phyloP scores from a whole-genome alignment of 1,140 invertebrate genomes.

The Brachionus manjavacas region DNA sequence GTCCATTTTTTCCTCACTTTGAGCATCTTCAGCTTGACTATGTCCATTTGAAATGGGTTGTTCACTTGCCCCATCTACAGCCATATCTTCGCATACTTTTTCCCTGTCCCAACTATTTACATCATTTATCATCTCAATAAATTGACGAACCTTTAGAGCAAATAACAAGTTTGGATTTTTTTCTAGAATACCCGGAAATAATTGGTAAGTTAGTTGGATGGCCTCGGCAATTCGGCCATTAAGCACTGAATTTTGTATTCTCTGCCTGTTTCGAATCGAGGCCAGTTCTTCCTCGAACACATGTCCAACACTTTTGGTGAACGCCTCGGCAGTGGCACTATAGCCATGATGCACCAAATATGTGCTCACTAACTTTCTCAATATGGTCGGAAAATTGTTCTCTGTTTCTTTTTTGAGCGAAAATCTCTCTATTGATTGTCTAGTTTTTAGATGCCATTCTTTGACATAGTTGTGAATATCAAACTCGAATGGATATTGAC shows the following conservation, averaged over 20 bases:
- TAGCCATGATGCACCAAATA: constrained; percentile 97
- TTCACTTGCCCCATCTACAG: background rate
- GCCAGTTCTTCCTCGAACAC: constrained; percentile 83
- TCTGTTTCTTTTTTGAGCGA: constrained; percentile 77
- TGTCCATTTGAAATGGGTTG: constrained; percentile 46
- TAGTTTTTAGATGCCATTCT: constrained; percentile 63
- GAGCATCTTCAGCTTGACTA: constrained; percentile 48
- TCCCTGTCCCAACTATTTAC: constrained; percentile 57
- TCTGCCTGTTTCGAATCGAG: constrained; percentile 94
- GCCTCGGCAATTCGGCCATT: constrained; percentile 88
- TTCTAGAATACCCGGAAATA: constrained; percentile 85
- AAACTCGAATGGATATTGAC: constrained; percentile 91
- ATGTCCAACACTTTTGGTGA: constrained; percentile 81
- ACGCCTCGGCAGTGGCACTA: constrained; percentile 90
- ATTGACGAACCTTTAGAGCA: constrained; percentile 90
- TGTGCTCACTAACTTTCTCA: constrained; percentile 74
- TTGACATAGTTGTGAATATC: constrained; percentile 93
- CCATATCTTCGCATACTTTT: constrained; percentile 23
- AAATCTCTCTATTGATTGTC: constrained; percentile 76
- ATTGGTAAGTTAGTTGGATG: constrained; percentile 76
- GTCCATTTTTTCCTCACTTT: constrained; percentile 48
- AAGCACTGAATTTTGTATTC: constrained; percentile 85
- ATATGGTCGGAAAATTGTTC: constrained; percentile 81
- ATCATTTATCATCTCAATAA: constrained; percentile 74
- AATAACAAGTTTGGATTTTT: constrained; percentile 83